These are phyloP conservation scores for Novumbra hubbsi DNA, from an alignment of 2,797 vertebrate genomes.

Conservation along the genomic window DNA sequence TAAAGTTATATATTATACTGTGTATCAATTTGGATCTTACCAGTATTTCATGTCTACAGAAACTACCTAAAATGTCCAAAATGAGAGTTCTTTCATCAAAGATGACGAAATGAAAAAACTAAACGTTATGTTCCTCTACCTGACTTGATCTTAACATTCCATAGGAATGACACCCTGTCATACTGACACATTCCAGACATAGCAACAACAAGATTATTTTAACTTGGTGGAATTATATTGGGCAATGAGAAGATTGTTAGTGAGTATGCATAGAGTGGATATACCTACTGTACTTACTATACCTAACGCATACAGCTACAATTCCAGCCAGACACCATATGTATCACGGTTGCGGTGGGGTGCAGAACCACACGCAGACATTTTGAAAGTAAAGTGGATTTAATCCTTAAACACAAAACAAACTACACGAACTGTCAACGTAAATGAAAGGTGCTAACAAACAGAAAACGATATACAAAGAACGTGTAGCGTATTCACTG, in stretches of 20 bases:
- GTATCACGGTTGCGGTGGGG: no score
- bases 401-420: no score
- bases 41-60: slow-evolving; percentile 1
- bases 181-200: not conserved
- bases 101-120: slow-evolving; percentile 8
- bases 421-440: no score
- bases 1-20: slow-evolving; percentile 1
- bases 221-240: slow-evolving; percentile 7
- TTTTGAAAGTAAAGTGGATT: no score
- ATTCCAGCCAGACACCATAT: slow-evolving; percentile 11
- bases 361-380: no score
- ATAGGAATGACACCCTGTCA: not conserved
- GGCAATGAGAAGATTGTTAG: slow-evolving; percentile 13
- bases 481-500: no score
- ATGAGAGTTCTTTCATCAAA: not conserved
- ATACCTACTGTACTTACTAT: slow-evolving; percentile 8
- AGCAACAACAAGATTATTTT: not conserved
- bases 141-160: not conserved
- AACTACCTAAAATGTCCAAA: not conserved
- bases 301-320: not conserved
- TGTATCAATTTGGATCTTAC: not conserved
- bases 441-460: no score
- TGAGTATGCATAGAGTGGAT: slow-evolving; percentile 24
- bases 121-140: not conserved
- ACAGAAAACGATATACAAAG: no score